Percentiles rank a stretch among this genome's conserved stretches.
phyloP scores from a whole-genome alignment of 1,140 invertebrate genomes.

The Mamestra configurata region DNA sequence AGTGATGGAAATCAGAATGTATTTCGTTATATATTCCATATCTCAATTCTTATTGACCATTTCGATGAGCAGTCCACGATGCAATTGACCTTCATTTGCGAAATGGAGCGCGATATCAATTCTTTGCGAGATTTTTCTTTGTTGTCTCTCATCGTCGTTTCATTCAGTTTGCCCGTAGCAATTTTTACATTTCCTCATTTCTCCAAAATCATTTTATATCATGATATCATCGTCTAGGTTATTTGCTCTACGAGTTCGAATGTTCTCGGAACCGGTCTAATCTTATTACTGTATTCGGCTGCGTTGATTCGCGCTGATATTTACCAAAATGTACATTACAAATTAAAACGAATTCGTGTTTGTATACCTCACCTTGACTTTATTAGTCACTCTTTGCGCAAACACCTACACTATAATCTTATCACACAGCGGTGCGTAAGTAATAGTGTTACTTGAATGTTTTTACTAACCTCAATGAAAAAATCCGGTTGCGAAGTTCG shows the following conservation, averaged over 20 bases:
- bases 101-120: constrained; percentile 55
- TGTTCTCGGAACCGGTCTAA: constrained; percentile 38
- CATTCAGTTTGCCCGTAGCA: constrained; percentile 26
- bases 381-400: constrained; percentile 55
- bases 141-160: constrained; percentile 19
- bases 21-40: constrained; percentile 71
- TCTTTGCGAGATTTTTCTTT: constrained; percentile 38
- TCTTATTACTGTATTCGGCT: constrained; percentile 53
- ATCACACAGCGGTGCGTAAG: constrained; percentile 27
- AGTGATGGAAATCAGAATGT: constrained; percentile 74
- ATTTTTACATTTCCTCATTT: constrained; percentile 29
- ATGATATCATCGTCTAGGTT: constrained; percentile 4
- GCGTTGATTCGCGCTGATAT: constrained; percentile 41
- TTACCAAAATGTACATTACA: constrained; percentile 37
- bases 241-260: constrained; percentile 9
- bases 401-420: constrained; percentile 52
- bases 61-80: constrained; percentile 57
- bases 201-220: constrained; percentile 1
- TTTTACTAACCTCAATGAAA: constrained; percentile 62
- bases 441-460: constrained; percentile 18
- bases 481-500: constrained; percentile 66
- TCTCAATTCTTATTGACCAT: constrained; percentile 66
- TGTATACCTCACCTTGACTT: constrained; percentile 57
- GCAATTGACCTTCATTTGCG: constrained; percentile 62
- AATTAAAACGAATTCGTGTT: constrained; percentile 28